A percentile compares a stretch with the other conserved stretches of the same genome.
phyloP scores from a whole-genome alignment of 2,113 vertebrate genomes.

The Passer montanus region DNA sequence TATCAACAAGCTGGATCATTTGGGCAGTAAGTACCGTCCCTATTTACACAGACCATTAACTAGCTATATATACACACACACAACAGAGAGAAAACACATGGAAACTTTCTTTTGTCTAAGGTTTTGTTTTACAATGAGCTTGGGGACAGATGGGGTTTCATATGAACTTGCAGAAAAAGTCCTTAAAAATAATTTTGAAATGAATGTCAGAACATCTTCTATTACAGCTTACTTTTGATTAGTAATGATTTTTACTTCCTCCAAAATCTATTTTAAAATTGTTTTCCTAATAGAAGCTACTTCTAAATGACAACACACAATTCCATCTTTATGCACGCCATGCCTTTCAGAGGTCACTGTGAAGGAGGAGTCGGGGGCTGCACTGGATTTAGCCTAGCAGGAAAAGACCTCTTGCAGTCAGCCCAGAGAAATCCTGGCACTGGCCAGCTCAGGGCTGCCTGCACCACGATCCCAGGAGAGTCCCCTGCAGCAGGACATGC shows the following conservation, averaged over 20 bases:
- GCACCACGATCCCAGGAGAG: neutral
- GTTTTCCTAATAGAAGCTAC: neutral
- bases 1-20: slow-evolving; percentile 4
- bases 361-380: neutral
- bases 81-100: neutral
- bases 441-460: neutral
- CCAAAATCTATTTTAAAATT: neutral
- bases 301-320: neutral
- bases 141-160: neutral
- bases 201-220: neutral
- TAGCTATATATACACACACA: neutral
- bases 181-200: neutral
- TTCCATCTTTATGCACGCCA: neutral
- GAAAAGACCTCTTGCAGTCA: neutral
- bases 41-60: slow-evolving; percentile 26
- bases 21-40: neutral
- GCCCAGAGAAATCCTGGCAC: neutral
- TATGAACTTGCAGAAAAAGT: neutral
- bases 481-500: neutral
- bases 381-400: neutral
- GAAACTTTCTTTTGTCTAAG: neutral
- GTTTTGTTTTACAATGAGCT: neutral
- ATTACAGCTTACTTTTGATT: neutral
- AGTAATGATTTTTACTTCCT: neutral
- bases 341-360: neutral